These are phyloP conservation scores for Nasonia oneida DNA, from an alignment of 2,888 invertebrate species.

Conservation along the genomic window DNA sequence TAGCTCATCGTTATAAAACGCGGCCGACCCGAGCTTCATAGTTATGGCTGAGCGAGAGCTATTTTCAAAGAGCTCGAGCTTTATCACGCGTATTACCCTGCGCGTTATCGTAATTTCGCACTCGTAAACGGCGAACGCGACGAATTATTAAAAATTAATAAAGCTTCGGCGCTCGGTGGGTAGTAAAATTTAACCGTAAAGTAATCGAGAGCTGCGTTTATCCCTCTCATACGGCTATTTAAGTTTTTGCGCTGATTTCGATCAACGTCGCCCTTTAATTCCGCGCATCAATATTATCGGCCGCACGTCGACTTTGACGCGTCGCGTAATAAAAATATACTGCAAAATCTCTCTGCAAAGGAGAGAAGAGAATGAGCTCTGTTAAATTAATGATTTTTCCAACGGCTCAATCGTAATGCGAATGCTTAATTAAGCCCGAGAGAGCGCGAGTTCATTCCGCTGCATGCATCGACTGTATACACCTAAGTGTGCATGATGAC, in stretches of 20 bases:
- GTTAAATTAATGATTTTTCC: no score
- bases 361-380: no score
- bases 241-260: no score
- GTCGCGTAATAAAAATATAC: not conserved
- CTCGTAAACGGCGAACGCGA: not conserved
- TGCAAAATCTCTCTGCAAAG: no score
- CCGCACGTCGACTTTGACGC: no score
- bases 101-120: not conserved
- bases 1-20: constrained; percentile 54
- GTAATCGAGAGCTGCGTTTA: constrained; percentile 26
- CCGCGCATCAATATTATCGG: not conserved
- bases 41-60: constrained; percentile 39
- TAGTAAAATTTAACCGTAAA: constrained; percentile 5
- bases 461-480: no score
- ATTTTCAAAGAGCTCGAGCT: not conserved
- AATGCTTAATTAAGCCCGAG: no score
- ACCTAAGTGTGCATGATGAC: not conserved
- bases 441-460: no score
- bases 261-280: no score
- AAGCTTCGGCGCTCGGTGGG: not conserved
- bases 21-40: not conserved
- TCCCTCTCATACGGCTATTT: constrained; percentile 25
- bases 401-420: no score
- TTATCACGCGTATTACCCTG: not conserved
- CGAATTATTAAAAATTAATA: not conserved